phyloP scores from a whole-genome alignment of 92 coral and sea anemone genomes.

The Micromussa lordhowensis region DNA sequence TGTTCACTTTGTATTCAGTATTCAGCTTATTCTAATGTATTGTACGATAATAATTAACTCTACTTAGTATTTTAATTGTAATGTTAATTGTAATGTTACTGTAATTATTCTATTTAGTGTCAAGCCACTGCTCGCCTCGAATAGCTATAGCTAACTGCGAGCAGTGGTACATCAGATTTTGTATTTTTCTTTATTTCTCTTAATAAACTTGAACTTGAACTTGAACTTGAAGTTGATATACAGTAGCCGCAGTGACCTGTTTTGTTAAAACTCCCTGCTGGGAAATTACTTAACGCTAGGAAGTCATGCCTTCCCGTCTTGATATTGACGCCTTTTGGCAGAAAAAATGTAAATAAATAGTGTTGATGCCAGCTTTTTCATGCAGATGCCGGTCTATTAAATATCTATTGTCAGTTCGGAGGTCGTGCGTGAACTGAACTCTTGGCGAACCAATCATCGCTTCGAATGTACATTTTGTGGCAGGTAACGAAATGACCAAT shows the following conservation, averaged over 20 bases:
- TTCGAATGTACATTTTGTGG: constrained; percentile 37
- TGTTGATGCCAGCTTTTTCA: not conserved
- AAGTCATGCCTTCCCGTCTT: not conserved
- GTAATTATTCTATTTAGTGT: too few relatives aligned
- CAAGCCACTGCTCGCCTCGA: too few relatives aligned
- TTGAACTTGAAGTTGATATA: too few relatives aligned
- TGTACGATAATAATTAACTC: too few relatives aligned
- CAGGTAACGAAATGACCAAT: not conserved
- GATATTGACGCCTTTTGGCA: constrained; percentile 7
- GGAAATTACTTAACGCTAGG: not conserved
- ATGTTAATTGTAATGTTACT: too few relatives aligned
- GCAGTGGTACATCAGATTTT: too few relatives aligned
- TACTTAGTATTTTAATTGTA: too few relatives aligned
- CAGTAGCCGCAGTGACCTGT: not conserved
- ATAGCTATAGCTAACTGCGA: too few relatives aligned
- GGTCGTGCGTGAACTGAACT: constrained; percentile 4
- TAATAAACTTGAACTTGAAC: too few relatives aligned
- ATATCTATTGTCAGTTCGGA: not conserved
- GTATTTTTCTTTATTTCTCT: too few relatives aligned
- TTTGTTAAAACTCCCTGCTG: not conserved
- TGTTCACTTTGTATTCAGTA: too few relatives aligned
- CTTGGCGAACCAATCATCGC: constrained; percentile 42
- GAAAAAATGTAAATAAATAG: constrained; percentile 4
- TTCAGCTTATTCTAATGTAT: too few relatives aligned
- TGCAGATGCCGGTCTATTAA: constrained; percentile 13